These are phyloP conservation scores for Drosophila lowei DNA, from an alignment of 1,140 invertebrate species.

Conservation along the genomic window DNA sequence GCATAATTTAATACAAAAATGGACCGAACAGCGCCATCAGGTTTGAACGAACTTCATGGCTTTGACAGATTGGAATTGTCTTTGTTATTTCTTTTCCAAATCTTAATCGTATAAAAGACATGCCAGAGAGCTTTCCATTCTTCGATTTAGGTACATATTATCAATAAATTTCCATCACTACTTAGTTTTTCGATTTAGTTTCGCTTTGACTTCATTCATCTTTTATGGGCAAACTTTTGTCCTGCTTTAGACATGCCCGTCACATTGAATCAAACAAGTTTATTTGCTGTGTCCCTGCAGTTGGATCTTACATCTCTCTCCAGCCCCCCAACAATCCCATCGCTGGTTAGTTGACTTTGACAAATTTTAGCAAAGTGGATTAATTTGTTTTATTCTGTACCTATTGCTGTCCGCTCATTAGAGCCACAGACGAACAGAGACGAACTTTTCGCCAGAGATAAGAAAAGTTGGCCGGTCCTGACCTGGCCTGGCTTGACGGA, in stretches of 20 bases:
- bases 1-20: conserved; percentile 58
- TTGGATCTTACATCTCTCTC: background rate
- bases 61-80: background rate
- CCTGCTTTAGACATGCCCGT: conserved; percentile 17
- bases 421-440: conserved; percentile 19
- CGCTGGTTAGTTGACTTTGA: conserved; percentile 45
- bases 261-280: conserved; percentile 50
- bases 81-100: background rate
- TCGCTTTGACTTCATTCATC: background rate
- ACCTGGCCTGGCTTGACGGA: too few relatives aligned
- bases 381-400: conserved; percentile 64
- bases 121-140: too few relatives aligned
- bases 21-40: conserved; percentile 28
- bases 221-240: conserved; percentile 28
- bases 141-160: too few relatives aligned
- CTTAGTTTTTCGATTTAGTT: conserved; percentile 2
- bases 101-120: too few relatives aligned
- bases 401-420: conserved; percentile 24
- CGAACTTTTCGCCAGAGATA: conserved; percentile 53
- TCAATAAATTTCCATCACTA: background rate
- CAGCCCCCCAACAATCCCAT: background rate
- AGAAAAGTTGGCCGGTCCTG: conserved; percentile 40
- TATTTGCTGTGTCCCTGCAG: background rate
- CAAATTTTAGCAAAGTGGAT: conserved; percentile 70
- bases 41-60: conserved; percentile 11